Evolutionary conservation across 2,113 vertebrate species (phyloP), one percentile per base, ranked within the genome.

Genomic region (Indicator indicator): DNA sequence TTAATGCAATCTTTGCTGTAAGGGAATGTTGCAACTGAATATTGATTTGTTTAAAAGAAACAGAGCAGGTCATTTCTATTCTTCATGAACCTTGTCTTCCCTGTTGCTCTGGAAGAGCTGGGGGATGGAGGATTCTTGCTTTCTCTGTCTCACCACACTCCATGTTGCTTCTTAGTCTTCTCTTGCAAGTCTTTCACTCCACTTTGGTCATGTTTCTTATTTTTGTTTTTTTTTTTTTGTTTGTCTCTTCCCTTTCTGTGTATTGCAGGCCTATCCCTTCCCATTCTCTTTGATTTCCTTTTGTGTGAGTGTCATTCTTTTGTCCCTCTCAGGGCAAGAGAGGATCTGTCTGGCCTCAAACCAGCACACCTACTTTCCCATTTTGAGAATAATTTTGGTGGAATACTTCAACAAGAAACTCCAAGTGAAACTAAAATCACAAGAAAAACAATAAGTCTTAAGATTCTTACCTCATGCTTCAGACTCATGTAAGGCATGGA

Each of bases 41-140:
- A 83, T 80, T 60, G 72, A 90, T 76, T 85, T 86, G 21, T 72
- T 79, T 73, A 33, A 42, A 86, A 92, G 16, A 91, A 83, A 86
- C 12, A 33, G 62, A n/a, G 80, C 11, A 69, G 46, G 16, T 71
- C 8, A 64, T 81, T 83, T 75, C 20, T 74, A 12, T 64, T 81
- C 33, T 71, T 86, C 26, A 21, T 11, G 7, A 52, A 11, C 15
- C 26, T 83, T 54, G 19, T 68, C 16, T 74, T 77, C 19, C 11
- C 46, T 65, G 7, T 73, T 16, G 4, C 9, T 65, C 54, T 6
- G 4, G n/a, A 12, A 81, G 65, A 77, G 28, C 7, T 38, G 58
- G 19, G 80, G 82, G 70, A 50, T 58, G 50, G 20, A 79, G 16
- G 10, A 71, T 8, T 9, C 63, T 12, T 21, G 59, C 33, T 58